Evolutionary conservation across 2,888 invertebrate species (phyloP), one percentile per base, ranked within the genome.

Genomic region (Sisyra nigra): DNA sequence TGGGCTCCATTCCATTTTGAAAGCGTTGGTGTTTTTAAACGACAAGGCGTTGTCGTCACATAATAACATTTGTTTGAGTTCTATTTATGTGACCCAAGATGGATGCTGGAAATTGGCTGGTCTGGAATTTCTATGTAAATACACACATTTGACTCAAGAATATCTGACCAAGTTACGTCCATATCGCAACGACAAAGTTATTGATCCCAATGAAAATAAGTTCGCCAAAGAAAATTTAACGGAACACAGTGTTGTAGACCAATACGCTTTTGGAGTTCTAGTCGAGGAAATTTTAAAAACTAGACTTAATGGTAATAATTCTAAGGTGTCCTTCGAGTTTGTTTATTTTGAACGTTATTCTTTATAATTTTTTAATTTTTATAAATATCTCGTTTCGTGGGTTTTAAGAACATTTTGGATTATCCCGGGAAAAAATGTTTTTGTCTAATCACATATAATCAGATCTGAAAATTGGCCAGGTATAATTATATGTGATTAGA

Each of bases 71-170:
- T 78, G 84, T 57, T 65, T 73, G 49, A 72, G 81, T 48, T 78
- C 88, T 3, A 71, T 92, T 47, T 92, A 85, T 64, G 77, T 91
- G 6, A 78, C 82, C 18, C 72, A 74, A 11, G 85, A 88, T 63
- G 88, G 89, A 1, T 76, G 74, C 45, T 92, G 92, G 92, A 85
- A 86, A 56, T 67, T 92, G 24, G 87, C 85, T 9, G 87, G 87
- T 3, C 68, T 91, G 55, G 89, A 92, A 58, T 84, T 80, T 58
- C 67, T 85, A 9, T 82, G 78, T 60, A 69, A 73, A 50, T 75
- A 75, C 51, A 66, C 65, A 45, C 82, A 85, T 48, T 60, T 84
- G 11, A 78, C 72, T 38, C 57, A 68, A 41, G 68, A 72, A 33
- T 75, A 80, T 54, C 63, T 85, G 36, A 74, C 73, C 54, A 76